Conservation (phyloP, 1,140 invertebrate genomes). For the Panagrolaimus sp. region DNA sequence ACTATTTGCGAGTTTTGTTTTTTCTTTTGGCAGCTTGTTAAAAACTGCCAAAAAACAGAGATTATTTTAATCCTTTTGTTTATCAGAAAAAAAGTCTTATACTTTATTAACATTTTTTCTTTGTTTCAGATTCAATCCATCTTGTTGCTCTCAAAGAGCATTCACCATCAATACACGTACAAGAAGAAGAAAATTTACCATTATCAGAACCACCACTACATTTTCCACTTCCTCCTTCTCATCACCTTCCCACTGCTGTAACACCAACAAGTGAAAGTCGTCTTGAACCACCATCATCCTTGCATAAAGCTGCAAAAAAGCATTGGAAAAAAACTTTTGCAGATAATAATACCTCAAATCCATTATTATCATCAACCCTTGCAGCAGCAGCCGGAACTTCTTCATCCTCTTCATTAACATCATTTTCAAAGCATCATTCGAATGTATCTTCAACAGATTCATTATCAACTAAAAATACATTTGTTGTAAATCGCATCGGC, state of each 20-base stretch:
- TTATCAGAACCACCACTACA: too few relatives aligned
- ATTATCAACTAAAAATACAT: background rate
- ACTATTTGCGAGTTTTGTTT: too few relatives aligned
- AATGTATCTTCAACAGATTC: background rate
- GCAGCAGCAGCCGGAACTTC: background rate
- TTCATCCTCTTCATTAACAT: background rate
- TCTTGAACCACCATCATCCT: background rate
- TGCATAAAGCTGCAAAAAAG: conserved; percentile 10
- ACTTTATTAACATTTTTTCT: too few relatives aligned
- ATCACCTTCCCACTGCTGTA: background rate
- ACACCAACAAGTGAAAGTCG: background rate
- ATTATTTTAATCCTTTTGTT: too few relatives aligned
- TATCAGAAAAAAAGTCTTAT: too few relatives aligned
- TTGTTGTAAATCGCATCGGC: too few relatives aligned
- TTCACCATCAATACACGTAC: too few relatives aligned
- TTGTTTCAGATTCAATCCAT: too few relatives aligned
- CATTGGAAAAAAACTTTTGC: conserved; percentile 1
- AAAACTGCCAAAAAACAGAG: too few relatives aligned
- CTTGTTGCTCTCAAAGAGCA: too few relatives aligned
- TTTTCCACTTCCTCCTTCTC: background rate
- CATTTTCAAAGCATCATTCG: background rate
- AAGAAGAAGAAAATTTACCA: too few relatives aligned
- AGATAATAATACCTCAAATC: background rate
- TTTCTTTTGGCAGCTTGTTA: too few relatives aligned
- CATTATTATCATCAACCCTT: background rate